phyloP scores from a whole-genome alignment of 2,888 invertebrate species.

The Glyphotaelius pellucidus region DNA sequence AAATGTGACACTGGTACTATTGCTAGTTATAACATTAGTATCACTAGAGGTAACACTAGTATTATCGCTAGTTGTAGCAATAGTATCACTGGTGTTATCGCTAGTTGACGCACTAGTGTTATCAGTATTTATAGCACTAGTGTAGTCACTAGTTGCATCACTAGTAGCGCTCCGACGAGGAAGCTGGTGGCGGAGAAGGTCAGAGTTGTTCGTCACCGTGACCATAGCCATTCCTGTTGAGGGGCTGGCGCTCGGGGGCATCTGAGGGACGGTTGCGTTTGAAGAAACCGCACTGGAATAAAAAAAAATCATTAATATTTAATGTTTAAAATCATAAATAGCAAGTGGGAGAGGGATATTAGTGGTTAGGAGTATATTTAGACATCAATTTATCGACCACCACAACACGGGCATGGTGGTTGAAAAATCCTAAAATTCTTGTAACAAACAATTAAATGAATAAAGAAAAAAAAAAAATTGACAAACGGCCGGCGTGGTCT shows the following conservation, averaged over 20 bases:
- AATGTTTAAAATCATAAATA: neutral
- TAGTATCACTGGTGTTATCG: neutral
- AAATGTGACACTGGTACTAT: neutral
- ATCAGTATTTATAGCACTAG: neutral
- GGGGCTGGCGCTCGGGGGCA: conserved; percentile 89
- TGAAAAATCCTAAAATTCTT: no score
- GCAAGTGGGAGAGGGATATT: no score
- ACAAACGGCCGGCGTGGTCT: no score
- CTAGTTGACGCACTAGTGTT: neutral
- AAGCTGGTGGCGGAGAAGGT: conserved; percentile 72
- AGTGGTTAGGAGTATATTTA: no score
- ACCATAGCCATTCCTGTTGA: conserved; percentile 85
- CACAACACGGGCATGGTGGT: no score
- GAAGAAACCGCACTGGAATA: conserved; percentile 92
- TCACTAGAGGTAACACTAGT: neutral
- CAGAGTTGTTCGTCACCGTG: conserved; percentile 87
- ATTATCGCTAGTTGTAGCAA: neutral
- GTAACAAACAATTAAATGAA: no score
- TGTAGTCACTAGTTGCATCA: neutral
- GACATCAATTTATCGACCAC: no score
- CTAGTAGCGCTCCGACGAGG: conserved; percentile 69
- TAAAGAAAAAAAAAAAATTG: no score
- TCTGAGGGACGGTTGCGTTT: conserved; percentile 91
- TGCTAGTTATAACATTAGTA: neutral
- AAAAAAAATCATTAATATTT: conserved; percentile 4